Base-by-base conservation (phyloP, 2,888 invertebrate genomes). In the Leptopilina myrica region DNA sequence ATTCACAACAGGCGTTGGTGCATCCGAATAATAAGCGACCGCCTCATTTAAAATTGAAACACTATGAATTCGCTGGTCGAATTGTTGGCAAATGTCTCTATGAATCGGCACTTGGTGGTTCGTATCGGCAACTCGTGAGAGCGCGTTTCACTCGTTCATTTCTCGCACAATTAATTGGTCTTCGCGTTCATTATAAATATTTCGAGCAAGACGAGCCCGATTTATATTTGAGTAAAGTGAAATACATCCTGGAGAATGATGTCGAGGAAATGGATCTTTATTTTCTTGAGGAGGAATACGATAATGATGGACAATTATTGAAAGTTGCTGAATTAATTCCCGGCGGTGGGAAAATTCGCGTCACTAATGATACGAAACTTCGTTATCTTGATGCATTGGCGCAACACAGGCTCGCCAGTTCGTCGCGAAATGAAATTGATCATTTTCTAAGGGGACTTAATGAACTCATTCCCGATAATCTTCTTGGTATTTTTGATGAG, bases 161-260 rank as follows among this genome's bases (percentile, higher is more conserved):
- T 93, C 94, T 98, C 81, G 98, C 98, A 81, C 98, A 98, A 93
- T 94, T 98, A 84, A 98, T 98, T 88, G 98, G 98, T 20, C 94
- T 98, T 56, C 92, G 98, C 82, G 98, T 98, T 81, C 97, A 98
- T 91, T 98, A 97, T 90, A 98, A 97, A 96, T 97, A 98, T 92
- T 98, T 98, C 92, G 98, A 98, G 90, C 97, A 98, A 92, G 98
- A 98, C 90, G 98, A 98, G 92, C 98, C 98, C 0, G 98, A 98
- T 92, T 93, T 98, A 80, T 98, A 97, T 92, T 92, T 97, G 82
- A 96, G 96, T n/a, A 98, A 98, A 93, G 96, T 98, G 65, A 97
- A 97, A 90, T 98, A 98, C 92, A 96, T 98, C 83, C 92, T 98
- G 85, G 98, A 98, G 88, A 97, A 98, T 84, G 97, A 98, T 92